Conservation (phyloP, 2,113 vertebrate species). For the Megaptera novaeangliae region DNA sequence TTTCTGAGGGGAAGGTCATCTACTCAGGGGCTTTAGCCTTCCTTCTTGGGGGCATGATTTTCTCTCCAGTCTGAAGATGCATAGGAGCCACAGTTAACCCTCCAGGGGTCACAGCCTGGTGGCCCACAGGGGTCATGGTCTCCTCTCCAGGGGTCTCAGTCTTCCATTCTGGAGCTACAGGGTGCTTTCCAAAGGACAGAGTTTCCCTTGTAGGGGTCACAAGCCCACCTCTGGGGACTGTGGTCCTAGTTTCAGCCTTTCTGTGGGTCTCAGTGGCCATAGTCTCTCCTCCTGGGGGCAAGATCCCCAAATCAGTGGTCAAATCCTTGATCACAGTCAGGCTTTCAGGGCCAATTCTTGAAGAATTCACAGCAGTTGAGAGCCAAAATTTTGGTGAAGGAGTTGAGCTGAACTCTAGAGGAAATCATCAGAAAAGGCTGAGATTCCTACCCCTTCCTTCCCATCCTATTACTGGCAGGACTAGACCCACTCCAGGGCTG, state of each 20-base stretch:
- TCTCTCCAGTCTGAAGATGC: background rate
- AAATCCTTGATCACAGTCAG: background rate
- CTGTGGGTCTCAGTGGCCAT: background rate
- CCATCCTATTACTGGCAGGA: background rate
- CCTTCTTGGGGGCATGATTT: background rate
- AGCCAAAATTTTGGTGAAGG: background rate
- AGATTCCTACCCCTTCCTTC: background rate
- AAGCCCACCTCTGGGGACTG: background rate
- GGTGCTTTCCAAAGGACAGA: background rate
- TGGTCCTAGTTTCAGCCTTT: background rate
- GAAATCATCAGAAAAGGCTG: slow-evolving; percentile 16
- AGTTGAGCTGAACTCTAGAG: slow-evolving; percentile 29
- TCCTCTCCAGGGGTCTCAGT: background rate
- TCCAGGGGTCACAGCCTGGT: background rate
- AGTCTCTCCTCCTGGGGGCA: background rate
- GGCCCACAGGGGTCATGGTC: background rate
- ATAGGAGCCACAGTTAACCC: background rate
- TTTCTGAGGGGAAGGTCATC: background rate
- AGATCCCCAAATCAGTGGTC: background rate
- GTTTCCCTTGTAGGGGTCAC: background rate
- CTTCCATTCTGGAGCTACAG: background rate
- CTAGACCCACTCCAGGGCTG: background rate
- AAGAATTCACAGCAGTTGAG: background rate
- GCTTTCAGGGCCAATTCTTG: background rate
- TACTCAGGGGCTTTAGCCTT: background rate